Base-by-base conservation (phyloP, 1,140 invertebrate species). In the Cyclargus thomasi region DNA sequence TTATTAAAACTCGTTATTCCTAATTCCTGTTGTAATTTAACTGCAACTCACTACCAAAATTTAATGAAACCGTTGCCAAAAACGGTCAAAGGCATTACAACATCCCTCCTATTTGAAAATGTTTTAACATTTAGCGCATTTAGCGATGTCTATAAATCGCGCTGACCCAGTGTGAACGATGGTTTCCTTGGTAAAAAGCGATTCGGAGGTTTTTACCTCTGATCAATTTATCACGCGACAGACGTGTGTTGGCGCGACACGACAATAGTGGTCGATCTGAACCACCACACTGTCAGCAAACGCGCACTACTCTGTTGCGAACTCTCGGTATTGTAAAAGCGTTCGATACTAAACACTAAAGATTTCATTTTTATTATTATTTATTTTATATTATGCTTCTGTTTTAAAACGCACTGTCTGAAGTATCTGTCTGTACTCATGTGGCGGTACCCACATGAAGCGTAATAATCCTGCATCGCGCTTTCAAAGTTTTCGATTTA, bases 151-250 rank as follows among this genome's bases (percentile, higher is more conserved):
- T 53, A 53, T 22, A 65, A 47, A 47, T 47, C 39, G 55, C 68
- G 70, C 67, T 72, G 67, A 69, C 67, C 67, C 65, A 72, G 64
- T 62, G 64, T 69, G 67, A 72, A 72, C 66, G 47, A 71, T 36
- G 65, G 65, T 66, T 67, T 63, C 21, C 57, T 55, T 20, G 64
- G 72, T 72, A 72, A 70, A 69, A 72, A 76, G 65, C 68, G 71
- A 74, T 74, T 65, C 74, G 72, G 67, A 65, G 70, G 71, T 75
- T 81, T 75, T 73, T 80, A 74, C 73, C 71, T 78, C 73, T 22
- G 71, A 63, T 73, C 78, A 78, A 85, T 83, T 81, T 79, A 83
- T 85, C 81, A 85, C 65, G 72, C 64, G 71, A 76, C 74, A 73
- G 79, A 82, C 77, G 78, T 81, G 73, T 80, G 79, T 81, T 75